Evolutionary conservation across 2,797 vertebrate genomes (phyloP).

Genomic region (Pangasius krempfi): DNA sequence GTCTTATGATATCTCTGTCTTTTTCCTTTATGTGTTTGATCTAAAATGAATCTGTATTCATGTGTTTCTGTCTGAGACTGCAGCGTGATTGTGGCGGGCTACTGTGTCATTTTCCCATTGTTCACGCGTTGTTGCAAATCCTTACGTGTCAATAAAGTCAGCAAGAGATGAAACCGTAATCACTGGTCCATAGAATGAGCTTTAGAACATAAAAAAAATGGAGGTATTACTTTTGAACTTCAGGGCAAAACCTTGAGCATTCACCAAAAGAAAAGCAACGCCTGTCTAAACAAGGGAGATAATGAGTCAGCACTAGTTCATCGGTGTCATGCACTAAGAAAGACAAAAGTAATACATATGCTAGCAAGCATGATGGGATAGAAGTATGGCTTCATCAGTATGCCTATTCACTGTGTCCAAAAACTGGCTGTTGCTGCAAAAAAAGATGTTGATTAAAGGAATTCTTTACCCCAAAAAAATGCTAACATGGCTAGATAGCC

Average conservation of each 20-base stretch:
- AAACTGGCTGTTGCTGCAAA: conserved; percentile 22
- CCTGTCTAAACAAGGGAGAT: conserved; percentile 61
- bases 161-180: conserved; percentile 21
- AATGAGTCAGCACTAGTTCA: conserved; percentile 74
- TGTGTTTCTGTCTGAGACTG: not conserved
- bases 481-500: conserved; percentile 7
- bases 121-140: not conserved
- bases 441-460: conserved; percentile 12
- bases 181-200: conserved; percentile 23
- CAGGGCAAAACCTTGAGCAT: conserved; percentile 64
- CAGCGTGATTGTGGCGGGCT: not conserved
- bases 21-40: not conserved
- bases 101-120: not conserved
- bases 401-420: conserved; percentile 41
- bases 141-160: conserved; percentile 15
- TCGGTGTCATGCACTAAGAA: conserved; percentile 61
- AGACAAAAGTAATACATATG: conserved; percentile 33
- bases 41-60: not conserved
- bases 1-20: not conserved
- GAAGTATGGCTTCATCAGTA: conserved; percentile 41
- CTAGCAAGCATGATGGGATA: conserved; percentile 18
- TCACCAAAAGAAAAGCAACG: conserved; percentile 72
- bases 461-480: not conserved
- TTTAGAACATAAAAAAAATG: conserved; percentile 31
- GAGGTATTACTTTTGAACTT: conserved; percentile 59